phyloP scores from a whole-genome alignment of 2,888 invertebrate genomes.

The Candidula unifasciata region DNA sequence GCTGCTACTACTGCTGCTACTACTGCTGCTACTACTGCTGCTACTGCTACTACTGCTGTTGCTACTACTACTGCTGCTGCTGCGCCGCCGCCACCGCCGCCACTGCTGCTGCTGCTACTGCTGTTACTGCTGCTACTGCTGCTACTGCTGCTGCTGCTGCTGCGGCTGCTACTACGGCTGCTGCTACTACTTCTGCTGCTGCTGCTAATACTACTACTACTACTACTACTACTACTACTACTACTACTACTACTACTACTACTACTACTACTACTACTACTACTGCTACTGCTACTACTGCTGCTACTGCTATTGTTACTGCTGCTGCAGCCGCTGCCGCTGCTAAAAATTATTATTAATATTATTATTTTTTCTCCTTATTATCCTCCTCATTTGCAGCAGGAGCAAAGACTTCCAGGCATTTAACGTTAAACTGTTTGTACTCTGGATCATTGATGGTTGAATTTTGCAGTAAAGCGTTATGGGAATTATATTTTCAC shows the following conservation, averaged over 20 bases:
- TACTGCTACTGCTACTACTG: not conserved
- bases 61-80: not conserved
- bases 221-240: conserved; percentile 24
- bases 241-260: conserved; percentile 8
- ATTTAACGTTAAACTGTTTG: too few relatives aligned
- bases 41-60: not conserved
- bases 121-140: not conserved
- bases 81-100: not conserved
- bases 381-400: not conserved
- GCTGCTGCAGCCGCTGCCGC: not conserved
- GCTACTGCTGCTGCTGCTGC: not conserved
- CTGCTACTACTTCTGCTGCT: conserved; percentile 10
- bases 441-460: too few relatives aligned
- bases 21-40: conserved; percentile 13
- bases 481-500: too few relatives aligned
- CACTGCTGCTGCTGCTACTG: not conserved
- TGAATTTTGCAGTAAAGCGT: too few relatives aligned
- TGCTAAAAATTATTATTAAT: not conserved
- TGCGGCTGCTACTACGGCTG: not conserved
- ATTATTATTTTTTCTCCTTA: not conserved
- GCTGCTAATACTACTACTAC: conserved; percentile 14
- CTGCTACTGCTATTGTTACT: not conserved
- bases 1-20: conserved; percentile 12
- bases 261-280: not conserved
- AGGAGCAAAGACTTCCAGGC: too few relatives aligned